phyloP scores from a whole-genome alignment of 92 coral and sea anemone species.

The Ricordea florida region DNA sequence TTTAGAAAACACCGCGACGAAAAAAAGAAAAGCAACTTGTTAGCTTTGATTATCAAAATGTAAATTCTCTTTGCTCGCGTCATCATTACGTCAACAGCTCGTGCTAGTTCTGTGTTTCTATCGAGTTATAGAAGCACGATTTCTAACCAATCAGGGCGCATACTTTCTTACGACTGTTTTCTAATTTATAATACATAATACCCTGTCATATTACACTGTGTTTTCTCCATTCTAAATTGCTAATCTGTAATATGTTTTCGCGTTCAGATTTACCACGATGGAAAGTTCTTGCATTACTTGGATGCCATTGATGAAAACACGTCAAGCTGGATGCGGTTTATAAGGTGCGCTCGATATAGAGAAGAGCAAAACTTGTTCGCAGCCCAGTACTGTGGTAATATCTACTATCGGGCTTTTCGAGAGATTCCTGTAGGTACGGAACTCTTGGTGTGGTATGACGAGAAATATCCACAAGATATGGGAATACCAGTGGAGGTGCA shows the following conservation, averaged over 20 bases:
- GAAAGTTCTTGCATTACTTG: conserved; percentile 85
- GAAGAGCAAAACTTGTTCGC: conserved; percentile 95
- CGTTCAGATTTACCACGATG: conserved; percentile 88
- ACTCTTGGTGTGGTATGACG: conserved; percentile 96
- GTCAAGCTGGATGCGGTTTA: conserved; percentile 96
- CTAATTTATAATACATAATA: not conserved
- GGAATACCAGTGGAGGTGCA: conserved; percentile 93
- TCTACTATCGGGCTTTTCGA: conserved; percentile 96
- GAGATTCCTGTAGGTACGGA: conserved; percentile 90
- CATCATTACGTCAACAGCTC: too few species aligned
- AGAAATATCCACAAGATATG: conserved; percentile 95
- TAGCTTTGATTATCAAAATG: too few species aligned
- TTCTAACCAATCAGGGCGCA: too few species aligned
- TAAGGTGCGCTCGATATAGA: conserved; percentile 86
- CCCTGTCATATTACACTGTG: not conserved
- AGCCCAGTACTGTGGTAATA: conserved; percentile 95
- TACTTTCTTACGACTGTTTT: not conserved
- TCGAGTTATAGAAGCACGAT: too few species aligned
- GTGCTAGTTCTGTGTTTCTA: too few species aligned
- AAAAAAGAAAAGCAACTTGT: too few species aligned
- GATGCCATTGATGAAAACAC: conserved; percentile 98
- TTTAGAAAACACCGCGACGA: too few species aligned
- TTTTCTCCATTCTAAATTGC: not conserved
- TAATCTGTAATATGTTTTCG: not conserved
- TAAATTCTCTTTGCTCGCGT: too few species aligned